Conservation (phyloP, 2,113 vertebrate species). For the Anolis carolinensis region DNA sequence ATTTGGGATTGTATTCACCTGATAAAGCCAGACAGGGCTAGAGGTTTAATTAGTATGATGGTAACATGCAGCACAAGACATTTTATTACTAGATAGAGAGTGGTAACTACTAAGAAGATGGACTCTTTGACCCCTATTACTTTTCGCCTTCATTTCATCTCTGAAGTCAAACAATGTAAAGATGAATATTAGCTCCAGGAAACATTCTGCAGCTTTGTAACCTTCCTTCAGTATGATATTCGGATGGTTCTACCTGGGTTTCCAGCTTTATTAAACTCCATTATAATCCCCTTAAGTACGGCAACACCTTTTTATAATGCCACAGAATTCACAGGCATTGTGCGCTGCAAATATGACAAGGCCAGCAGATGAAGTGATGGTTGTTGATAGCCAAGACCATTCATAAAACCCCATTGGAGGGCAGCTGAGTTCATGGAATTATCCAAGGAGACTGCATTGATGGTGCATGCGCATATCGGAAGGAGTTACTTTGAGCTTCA, state of each 20-base stretch:
- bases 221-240: neutral
- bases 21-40: neutral
- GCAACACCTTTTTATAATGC: conserved; percentile 61
- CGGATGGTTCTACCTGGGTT: conserved; percentile 41
- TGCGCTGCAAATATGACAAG: conserved; percentile 55
- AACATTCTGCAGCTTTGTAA: conserved; percentile 39
- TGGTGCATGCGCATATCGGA: neutral
- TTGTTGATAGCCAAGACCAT: conserved; percentile 49
- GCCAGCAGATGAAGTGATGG: conserved; percentile 59
- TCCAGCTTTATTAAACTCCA: conserved; percentile 68
- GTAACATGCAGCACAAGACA: neutral
- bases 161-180: conserved; percentile 59
- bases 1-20: too few relatives aligned
- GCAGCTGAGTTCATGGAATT: neutral
- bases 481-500: neutral
- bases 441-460: neutral
- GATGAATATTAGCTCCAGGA: conserved; percentile 38
- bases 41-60: neutral
- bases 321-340: conserved; percentile 49
- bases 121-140: conserved; percentile 54
- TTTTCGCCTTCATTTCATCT: conserved; percentile 44
- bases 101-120: conserved; percentile 37
- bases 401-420: conserved; percentile 64
- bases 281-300: conserved; percentile 58
- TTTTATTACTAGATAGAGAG: conserved; percentile 17